phyloP scores from a whole-genome alignment of 2,113 vertebrate species.

The Numenius arquata region DNA sequence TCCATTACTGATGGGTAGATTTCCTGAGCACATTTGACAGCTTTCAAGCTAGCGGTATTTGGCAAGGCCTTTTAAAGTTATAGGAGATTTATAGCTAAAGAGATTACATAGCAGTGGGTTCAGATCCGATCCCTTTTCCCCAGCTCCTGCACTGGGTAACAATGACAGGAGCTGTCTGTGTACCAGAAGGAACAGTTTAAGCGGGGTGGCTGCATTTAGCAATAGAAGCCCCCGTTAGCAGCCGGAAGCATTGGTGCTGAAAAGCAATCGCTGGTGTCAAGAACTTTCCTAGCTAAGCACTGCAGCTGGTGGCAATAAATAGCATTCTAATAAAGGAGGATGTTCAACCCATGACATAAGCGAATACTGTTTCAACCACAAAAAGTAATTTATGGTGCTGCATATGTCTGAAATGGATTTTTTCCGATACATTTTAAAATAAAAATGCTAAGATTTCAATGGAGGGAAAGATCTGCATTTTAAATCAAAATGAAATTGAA shows the following conservation, averaged over 20 bases:
- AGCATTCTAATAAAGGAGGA: constrained; percentile 85
- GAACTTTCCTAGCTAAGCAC: constrained; percentile 88
- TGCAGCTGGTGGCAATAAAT: constrained; percentile 94
- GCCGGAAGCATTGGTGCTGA: constrained; percentile 88
- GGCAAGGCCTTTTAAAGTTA: constrained; percentile 49
- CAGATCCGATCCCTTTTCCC: constrained; percentile 8
- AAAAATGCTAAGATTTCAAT: constrained; percentile 73
- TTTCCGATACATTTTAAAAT: constrained; percentile 67
- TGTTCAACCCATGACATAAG: constrained; percentile 80
- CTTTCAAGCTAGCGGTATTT: constrained; percentile 40
- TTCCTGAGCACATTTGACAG: constrained; percentile 54
- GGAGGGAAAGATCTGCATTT: constrained; percentile 74
- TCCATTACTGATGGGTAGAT: constrained; percentile 35
- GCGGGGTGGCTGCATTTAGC: constrained; percentile 70
- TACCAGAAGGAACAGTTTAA: constrained; percentile 68
- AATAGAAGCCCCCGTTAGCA: constrained; percentile 79
- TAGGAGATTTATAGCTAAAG: constrained; percentile 60
- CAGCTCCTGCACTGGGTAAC: constrained; percentile 31
- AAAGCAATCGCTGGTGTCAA: constrained; percentile 89
- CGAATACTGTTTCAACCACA: constrained; percentile 80
- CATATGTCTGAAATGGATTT: constrained; percentile 74
- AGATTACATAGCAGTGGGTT: constrained; percentile 57
- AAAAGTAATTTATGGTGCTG: constrained; percentile 74
- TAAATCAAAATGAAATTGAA: constrained; percentile 73
- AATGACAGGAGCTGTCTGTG: constrained; percentile 70